Conservation (phyloP, 2,797 vertebrate genomes). For the Poecilia wingei region DNA sequence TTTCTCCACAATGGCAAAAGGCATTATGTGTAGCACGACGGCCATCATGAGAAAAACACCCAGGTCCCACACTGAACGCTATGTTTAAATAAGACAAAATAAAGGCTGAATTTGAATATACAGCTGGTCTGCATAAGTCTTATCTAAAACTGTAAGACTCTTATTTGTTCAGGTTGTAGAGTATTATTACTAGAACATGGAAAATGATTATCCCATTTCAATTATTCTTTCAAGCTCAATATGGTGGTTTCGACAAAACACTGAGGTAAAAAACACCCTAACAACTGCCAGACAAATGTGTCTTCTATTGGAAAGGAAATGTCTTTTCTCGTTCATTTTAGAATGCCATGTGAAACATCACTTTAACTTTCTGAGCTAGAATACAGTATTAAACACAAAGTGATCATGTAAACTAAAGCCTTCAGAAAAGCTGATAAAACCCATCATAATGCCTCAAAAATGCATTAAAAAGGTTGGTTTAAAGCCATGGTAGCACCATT, state of each 20-base stretch:
- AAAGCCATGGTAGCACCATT: slow-evolving; percentile 95
- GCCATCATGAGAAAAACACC: neutral
- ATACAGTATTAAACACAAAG: slow-evolving; percentile 65
- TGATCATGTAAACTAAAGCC: slow-evolving; percentile 73
- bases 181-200: neutral
- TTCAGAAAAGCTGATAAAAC: slow-evolving; percentile 92
- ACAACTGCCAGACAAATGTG: slow-evolving; percentile 22
- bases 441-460: slow-evolving; percentile 85
- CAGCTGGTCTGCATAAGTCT: neutral
- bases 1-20: neutral
- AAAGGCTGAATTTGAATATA: neutral
- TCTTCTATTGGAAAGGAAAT: slow-evolving; percentile 23
- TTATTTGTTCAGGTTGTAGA: neutral
- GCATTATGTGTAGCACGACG: neutral
- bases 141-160: neutral
- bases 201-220: neutral
- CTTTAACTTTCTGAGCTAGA: slow-evolving; percentile 37
- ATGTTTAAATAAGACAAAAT: neutral
- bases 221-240: slow-evolving; percentile 28
- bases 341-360: slow-evolving; percentile 20
- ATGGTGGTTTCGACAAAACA: slow-evolving; percentile 40
- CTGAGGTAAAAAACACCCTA: slow-evolving; percentile 32
- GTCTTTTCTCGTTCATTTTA: slow-evolving; percentile 16
- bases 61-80: neutral
- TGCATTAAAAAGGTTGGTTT: slow-evolving; percentile 68